Percentiles rank a stretch among this genome's conserved stretches.
phyloP scores from a whole-genome alignment of 2,888 invertebrate species.

The Cerastis leucographa region DNA sequence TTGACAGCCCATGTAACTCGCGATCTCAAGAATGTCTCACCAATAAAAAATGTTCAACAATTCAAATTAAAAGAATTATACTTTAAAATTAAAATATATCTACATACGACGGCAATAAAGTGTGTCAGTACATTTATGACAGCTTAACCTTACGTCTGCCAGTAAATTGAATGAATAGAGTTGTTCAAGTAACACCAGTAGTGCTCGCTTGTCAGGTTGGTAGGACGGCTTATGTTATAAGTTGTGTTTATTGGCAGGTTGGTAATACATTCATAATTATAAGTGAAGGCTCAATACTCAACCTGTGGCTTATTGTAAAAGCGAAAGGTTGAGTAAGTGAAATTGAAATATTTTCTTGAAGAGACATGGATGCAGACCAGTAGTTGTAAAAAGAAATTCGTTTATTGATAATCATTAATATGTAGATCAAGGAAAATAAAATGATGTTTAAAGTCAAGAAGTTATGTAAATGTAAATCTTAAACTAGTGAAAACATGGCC shows the following conservation, averaged over 20 bases:
- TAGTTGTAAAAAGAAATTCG: not conserved
- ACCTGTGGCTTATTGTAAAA: not conserved
- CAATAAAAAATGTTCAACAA: conserved; percentile 51
- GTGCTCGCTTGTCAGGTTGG: conserved; percentile 27
- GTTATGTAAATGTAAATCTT: not conserved
- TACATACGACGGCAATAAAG: conserved; percentile 43
- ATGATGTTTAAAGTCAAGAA: not conserved
- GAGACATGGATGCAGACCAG: not conserved
- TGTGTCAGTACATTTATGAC: conserved; percentile 61
- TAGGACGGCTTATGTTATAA: conserved; percentile 33
- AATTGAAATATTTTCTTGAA: not conserved
- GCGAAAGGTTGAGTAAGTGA: not conserved
- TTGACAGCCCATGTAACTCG: not conserved
- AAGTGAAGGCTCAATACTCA: not conserved
- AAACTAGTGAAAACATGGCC: not conserved
- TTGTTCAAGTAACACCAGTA: conserved; percentile 58
- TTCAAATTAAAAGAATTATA: conserved; percentile 57
- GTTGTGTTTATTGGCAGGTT: conserved; percentile 40
- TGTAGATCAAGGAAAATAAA: not conserved
- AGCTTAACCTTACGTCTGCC: conserved; percentile 37
- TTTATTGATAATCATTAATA: not conserved
- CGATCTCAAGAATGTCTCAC: conserved; percentile 12
- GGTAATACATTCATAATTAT: conserved; percentile 32
- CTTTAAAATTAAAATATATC: conserved; percentile 53
- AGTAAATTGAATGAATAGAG: conserved; percentile 32